Conservation (phyloP, 1,140 invertebrate genomes). For the Himalopsyche phryganea region DNA sequence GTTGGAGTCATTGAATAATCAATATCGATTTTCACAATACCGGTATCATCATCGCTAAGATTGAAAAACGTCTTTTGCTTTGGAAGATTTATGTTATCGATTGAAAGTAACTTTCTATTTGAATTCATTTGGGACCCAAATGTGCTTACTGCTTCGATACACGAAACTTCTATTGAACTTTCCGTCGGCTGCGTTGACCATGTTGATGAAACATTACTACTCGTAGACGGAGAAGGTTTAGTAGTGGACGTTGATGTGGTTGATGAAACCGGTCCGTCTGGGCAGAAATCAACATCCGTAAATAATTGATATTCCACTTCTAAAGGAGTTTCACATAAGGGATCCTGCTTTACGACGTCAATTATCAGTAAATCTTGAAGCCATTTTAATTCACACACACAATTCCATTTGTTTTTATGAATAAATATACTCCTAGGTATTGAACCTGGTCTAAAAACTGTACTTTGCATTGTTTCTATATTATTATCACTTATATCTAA, state of each 20-base stretch:
- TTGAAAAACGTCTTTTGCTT: constrained; percentile 4
- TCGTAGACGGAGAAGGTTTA: not conserved
- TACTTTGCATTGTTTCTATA: constrained; percentile 36
- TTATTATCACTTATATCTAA: constrained; percentile 17
- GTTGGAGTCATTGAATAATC: not conserved
- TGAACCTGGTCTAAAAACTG: constrained; percentile 32
- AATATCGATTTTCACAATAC: constrained; percentile 1
- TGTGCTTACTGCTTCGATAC: not conserved
- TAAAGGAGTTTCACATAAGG: constrained; percentile 1
- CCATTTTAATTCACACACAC: constrained; percentile 25
- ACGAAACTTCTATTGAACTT: not conserved
- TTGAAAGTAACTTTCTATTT: not conserved
- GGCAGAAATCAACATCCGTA: constrained; percentile 11
- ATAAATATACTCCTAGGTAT: constrained; percentile 34
- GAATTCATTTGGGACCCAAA: constrained; percentile 1
- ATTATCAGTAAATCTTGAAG: constrained; percentile 4
- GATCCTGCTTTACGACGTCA: not conserved
- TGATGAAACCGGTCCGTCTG: not conserved
- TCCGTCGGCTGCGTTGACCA: not conserved
- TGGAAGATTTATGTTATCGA: not conserved
- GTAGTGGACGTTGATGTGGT: not conserved
- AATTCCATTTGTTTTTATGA: constrained; percentile 22
- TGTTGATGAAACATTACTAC: not conserved
- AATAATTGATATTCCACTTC: not conserved
- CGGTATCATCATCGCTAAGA: constrained; percentile 19